Conservation (phyloP, 1,140 invertebrate genomes). For the Lepidotrigona ventralis region DNA sequence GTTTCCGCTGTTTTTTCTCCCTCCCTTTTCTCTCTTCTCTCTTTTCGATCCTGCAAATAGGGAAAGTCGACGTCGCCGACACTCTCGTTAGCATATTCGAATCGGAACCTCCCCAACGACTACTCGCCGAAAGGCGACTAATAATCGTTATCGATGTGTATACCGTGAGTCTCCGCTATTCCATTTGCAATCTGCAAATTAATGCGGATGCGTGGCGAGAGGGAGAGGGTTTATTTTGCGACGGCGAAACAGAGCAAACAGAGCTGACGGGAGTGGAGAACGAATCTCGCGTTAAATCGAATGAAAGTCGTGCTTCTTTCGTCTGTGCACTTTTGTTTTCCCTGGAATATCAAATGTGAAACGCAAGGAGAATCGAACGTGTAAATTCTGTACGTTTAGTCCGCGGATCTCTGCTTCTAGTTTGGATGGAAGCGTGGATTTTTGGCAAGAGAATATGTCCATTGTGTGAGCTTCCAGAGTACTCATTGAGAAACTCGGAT, state of each 20-base stretch:
- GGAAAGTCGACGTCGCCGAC: neutral
- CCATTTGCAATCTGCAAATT: conserved; percentile 41
- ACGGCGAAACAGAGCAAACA: neutral
- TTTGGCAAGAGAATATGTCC: too few relatives aligned
- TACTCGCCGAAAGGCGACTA: neutral
- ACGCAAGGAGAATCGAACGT: too few relatives aligned
- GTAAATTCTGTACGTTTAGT: too few relatives aligned
- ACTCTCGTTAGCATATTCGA: conserved; percentile 11
- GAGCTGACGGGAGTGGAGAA: neutral
- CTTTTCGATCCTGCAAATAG: conserved; percentile 11
- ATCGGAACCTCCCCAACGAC: neutral
- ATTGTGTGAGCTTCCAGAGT: too few relatives aligned
- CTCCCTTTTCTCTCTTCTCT: neutral
- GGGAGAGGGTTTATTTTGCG: neutral
- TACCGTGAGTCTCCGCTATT: neutral
- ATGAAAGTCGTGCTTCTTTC: conserved; percentile 3
- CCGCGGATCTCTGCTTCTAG: too few relatives aligned
- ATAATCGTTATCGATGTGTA: conserved; percentile 40
- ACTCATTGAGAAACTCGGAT: too few relatives aligned
- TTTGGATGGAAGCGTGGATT: too few relatives aligned
- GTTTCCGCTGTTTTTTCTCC: neutral
- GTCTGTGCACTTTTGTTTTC: too few relatives aligned
- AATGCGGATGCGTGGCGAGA: conserved; percentile 6
- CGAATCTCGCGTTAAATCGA: neutral
- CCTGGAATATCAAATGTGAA: too few relatives aligned